Conservation (phyloP, 2,797 vertebrate genomes). For the Astyanax mexicanus region DNA sequence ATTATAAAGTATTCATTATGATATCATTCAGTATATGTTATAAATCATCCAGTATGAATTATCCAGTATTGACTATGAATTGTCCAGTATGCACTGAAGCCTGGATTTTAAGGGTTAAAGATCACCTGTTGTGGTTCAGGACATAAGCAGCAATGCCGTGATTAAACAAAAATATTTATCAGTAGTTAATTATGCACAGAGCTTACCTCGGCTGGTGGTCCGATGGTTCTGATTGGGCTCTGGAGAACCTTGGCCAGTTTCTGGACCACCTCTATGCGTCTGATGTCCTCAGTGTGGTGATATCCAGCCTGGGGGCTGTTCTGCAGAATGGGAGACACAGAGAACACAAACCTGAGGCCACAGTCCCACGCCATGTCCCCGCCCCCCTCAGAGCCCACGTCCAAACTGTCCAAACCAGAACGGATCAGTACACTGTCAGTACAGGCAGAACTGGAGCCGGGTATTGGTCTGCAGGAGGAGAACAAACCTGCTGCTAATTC, state of each 20-base stretch:
- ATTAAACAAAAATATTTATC: no score
- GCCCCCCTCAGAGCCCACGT: neutral
- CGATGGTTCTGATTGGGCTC: constrained; percentile 78
- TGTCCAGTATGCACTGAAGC: no score
- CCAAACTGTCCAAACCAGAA: no score
- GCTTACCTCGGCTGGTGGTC: constrained; percentile 81
- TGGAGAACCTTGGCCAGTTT: constrained; percentile 91
- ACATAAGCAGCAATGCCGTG: no score
- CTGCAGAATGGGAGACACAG: constrained; percentile 89
- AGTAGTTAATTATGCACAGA: no score
- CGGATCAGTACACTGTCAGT: neutral
- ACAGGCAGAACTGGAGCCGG: no score
- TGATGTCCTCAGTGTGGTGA: constrained; percentile 78
- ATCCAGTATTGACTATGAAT: no score
- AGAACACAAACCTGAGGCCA: constrained; percentile 93
- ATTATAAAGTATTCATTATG: neutral
- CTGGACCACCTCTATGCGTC: constrained; percentile 90
- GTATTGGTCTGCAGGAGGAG: constrained; percentile 48
- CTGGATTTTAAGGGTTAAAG: no score
- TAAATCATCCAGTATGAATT: no score
- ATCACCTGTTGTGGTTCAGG: neutral
- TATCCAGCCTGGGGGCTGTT: constrained; percentile 55
- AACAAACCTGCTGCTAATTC: constrained; percentile 50
- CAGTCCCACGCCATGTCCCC: constrained; percentile 92
- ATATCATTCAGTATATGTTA: neutral